Conservation (phyloP, 1,140 invertebrate genomes). For the Atta colombica region DNA sequence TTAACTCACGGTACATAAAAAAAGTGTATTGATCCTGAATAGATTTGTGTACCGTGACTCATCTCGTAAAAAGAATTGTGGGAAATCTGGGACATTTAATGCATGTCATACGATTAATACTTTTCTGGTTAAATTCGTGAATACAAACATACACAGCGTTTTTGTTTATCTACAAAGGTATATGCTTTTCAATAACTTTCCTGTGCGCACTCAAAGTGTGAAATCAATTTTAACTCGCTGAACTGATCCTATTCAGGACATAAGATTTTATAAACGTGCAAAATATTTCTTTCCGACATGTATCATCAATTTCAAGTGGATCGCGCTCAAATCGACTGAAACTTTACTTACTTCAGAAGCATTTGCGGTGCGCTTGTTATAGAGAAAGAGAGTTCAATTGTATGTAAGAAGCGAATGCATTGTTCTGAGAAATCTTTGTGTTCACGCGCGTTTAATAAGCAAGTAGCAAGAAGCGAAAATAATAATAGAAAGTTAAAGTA, state of each 20-base stretch:
- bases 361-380: background rate
- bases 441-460: constrained; percentile 21
- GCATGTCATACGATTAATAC: constrained; percentile 5
- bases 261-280: background rate
- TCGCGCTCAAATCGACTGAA: constrained; percentile 31
- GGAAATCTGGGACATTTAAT: background rate
- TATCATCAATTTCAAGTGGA: constrained; percentile 15
- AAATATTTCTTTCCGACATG: constrained; percentile 1
- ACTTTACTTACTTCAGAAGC: constrained; percentile 8
- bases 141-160: background rate
- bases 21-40: background rate
- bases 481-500: constrained; percentile 23
- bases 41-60: background rate
- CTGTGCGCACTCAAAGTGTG: background rate
- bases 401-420: background rate
- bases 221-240: background rate
- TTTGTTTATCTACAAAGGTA: background rate
- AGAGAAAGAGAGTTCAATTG: background rate
- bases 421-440: constrained; percentile 36
- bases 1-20: background rate
- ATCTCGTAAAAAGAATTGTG: constrained; percentile 14
- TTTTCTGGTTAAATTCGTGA: constrained; percentile 4
- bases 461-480: constrained; percentile 16
- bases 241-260: constrained; percentile 2
- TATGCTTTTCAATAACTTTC: background rate